Percentiles rank a stretch among this genome's conserved stretches.
Evolutionary conservation across 2,113 vertebrate species (phyloP).

Genomic region (Steatornis caripensis): DNA sequence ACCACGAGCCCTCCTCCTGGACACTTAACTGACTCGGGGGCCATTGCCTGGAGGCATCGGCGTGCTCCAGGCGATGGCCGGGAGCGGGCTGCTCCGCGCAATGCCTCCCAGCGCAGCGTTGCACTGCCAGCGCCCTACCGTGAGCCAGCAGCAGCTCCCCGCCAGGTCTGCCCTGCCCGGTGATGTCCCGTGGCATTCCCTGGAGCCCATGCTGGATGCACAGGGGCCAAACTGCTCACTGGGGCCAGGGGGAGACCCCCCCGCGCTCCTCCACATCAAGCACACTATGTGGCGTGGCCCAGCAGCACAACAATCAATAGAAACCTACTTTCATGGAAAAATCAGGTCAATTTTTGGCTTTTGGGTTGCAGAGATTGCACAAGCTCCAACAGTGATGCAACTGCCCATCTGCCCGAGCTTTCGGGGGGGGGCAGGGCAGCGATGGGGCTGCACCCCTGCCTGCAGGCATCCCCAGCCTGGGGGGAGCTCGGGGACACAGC

Average conservation of each 20-base stretch:
- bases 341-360: background rate
- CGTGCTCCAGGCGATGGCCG: accelerated
- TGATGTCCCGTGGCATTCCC: accelerated
- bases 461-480: accelerated
- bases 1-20: background rate
- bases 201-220: no score
- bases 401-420: background rate
- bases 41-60: accelerated
- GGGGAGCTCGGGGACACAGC: accelerated
- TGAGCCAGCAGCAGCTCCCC: background rate
- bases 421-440: background rate
- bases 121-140: no score
- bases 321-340: background rate
- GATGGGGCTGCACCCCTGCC: accelerated
- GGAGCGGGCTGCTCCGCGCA: background rate
- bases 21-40: no score
- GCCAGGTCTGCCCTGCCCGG: background rate
- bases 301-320: background rate
- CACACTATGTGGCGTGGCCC: background rate
- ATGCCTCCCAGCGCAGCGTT: accelerated
- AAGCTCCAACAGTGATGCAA: background rate
- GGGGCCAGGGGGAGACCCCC: accelerated
- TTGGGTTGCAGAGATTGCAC: background rate
- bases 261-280: background rate
- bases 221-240: background rate